Conservation (phyloP, 2,888 invertebrate genomes). For the Ennomos quercinarius region DNA sequence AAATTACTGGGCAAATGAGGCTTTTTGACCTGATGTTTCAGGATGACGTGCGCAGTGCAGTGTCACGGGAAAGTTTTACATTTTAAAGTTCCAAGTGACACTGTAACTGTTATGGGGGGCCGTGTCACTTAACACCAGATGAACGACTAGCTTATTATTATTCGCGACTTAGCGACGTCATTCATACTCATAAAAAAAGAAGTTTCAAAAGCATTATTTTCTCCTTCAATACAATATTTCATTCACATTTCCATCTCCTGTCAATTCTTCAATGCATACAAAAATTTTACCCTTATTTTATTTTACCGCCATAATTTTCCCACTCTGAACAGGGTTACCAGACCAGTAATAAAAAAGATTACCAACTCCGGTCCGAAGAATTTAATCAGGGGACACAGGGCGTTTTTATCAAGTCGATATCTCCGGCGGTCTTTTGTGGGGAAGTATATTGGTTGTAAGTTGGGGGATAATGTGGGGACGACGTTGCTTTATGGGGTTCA, state of each 20-base stretch:
- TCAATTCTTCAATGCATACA: constrained; percentile 10
- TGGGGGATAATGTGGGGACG: constrained; percentile 11
- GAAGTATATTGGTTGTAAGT: constrained; percentile 22
- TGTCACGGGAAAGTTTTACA: too few relatives aligned
- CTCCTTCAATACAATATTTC: too few relatives aligned
- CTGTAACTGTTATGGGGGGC: too few relatives aligned
- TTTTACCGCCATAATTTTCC: constrained; percentile 18
- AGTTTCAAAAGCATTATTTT: too few relatives aligned
- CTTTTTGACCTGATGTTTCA: too few relatives aligned
- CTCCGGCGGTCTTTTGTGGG: constrained; percentile 13
- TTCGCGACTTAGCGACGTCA: too few relatives aligned
- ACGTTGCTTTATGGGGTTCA: constrained; percentile 1
- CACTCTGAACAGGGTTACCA: constrained; percentile 17
- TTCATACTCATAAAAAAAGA: too few relatives aligned
- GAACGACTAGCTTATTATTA: too few relatives aligned
- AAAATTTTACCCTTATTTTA: constrained; percentile 10
- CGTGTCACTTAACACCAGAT: too few relatives aligned
- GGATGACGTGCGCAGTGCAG: too few relatives aligned
- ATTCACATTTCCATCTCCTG: background rate
- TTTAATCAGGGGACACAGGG: constrained; percentile 36
- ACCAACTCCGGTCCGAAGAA: constrained; percentile 32
- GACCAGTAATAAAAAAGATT: constrained; percentile 36
- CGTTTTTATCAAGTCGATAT: constrained; percentile 21
- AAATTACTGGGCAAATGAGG: too few relatives aligned
- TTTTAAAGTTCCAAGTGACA: too few relatives aligned